phyloP scores from a whole-genome alignment of 2,113 vertebrate genomes.

The Suricata suricatta region DNA sequence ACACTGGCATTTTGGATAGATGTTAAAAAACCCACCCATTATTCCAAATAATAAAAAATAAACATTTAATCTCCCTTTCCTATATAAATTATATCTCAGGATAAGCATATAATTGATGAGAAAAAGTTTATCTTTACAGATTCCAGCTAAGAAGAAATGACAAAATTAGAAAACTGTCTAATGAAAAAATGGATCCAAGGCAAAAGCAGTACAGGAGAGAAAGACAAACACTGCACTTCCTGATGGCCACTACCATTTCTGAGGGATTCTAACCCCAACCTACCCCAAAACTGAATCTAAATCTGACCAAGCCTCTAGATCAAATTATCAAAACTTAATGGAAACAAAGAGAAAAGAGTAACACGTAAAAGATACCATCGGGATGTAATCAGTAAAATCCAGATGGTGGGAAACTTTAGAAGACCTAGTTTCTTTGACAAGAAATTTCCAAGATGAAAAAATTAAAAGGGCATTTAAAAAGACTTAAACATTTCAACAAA shows the following conservation, averaged over 20 bases:
- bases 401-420: background rate
- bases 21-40: background rate
- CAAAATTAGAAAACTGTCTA: background rate
- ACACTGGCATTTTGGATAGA: background rate
- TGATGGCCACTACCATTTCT: background rate
- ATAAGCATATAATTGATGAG: background rate
- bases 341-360: background rate
- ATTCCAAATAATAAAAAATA: background rate
- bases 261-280: background rate
- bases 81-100: background rate
- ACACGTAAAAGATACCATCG: background rate
- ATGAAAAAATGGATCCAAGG: background rate
- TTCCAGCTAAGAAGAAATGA: background rate
- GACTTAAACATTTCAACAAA: background rate
- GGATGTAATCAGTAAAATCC: background rate
- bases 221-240: background rate
- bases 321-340: constrained; percentile 1
- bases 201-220: background rate
- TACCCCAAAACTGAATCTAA: background rate
- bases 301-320: background rate
- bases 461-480: background rate
- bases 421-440: background rate
- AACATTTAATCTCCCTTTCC: background rate
- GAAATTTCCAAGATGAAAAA: background rate
- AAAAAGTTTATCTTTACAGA: background rate